phyloP scores from a whole-genome alignment of 2,888 invertebrate species.

The Helobdella robusta region DNA sequence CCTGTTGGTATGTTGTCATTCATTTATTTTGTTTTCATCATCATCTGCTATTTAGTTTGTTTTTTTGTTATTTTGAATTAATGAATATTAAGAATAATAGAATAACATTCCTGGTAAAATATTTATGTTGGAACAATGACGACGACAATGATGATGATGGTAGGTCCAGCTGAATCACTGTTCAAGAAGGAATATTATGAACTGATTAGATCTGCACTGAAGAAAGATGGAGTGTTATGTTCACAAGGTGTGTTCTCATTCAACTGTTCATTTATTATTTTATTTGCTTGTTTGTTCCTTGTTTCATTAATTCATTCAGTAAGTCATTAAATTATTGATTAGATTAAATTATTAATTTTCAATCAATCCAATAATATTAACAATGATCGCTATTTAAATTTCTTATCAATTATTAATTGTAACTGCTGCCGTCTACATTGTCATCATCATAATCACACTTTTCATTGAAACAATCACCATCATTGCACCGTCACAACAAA shows the following conservation, averaged over 20 bases:
- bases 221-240: slow-evolving; percentile 78
- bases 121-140: too few relatives aligned
- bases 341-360: background rate
- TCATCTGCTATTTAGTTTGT: background rate
- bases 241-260: slow-evolving; percentile 60
- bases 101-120: too few relatives aligned
- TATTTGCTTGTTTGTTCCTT: background rate
- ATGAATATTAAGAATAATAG: too few relatives aligned
- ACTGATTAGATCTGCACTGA: slow-evolving; percentile 72
- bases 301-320: background rate
- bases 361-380: background rate
- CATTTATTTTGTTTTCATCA: too few relatives aligned
- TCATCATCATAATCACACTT: background rate
- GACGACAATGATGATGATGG: background rate
- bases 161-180: slow-evolving; percentile 61
- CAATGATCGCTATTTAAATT: background rate
- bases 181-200: slow-evolving; percentile 75
- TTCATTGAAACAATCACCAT: background rate
- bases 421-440: background rate
- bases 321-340: background rate
- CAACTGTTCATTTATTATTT: background rate
- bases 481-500: background rate
- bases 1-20: slow-evolving; percentile 61
- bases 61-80: background rate
- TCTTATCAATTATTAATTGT: background rate